These are phyloP conservation scores for Lasioglossum malachurum DNA, from an alignment of 2,888 invertebrate species.

Conservation along the genomic window DNA sequence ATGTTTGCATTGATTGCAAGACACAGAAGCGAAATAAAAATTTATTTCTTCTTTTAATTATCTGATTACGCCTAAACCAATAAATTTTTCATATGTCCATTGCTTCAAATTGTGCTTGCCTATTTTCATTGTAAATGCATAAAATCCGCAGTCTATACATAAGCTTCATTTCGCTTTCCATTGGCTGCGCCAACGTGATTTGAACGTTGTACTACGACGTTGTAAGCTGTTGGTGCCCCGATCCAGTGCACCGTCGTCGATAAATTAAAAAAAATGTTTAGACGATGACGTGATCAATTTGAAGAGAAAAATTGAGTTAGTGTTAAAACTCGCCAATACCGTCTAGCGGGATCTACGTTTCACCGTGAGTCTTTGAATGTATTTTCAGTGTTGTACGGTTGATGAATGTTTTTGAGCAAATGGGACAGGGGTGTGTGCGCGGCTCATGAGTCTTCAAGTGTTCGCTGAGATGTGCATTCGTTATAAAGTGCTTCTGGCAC, in stretches of 20 bases:
- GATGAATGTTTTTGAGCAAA: conserved; percentile 78
- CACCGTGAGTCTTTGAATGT: conserved; percentile 76
- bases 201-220: conserved; percentile 23
- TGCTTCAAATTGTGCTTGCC: too few relatives aligned
- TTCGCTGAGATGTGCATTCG: conserved; percentile 65
- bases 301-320: not conserved
- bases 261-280: conserved; percentile 7
- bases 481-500: conserved; percentile 73
- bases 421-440: conserved; percentile 73
- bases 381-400: conserved; percentile 75
- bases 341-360: conserved; percentile 19
- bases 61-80: too few relatives aligned
- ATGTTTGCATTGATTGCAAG: too few relatives aligned
- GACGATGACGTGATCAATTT: not conserved
- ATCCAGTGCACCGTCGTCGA: not conserved
- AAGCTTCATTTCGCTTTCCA: not conserved
- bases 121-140: too few relatives aligned
- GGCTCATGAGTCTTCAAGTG: conserved; percentile 77
- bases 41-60: too few relatives aligned
- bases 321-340: not conserved
- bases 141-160: conserved; percentile 15
- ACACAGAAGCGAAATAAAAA: too few relatives aligned
- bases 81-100: too few relatives aligned
- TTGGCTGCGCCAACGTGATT: conserved; percentile 15
- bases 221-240: not conserved